Base-by-base conservation (phyloP, 2,888 invertebrate species). In the Mechanitis messenoides region DNA sequence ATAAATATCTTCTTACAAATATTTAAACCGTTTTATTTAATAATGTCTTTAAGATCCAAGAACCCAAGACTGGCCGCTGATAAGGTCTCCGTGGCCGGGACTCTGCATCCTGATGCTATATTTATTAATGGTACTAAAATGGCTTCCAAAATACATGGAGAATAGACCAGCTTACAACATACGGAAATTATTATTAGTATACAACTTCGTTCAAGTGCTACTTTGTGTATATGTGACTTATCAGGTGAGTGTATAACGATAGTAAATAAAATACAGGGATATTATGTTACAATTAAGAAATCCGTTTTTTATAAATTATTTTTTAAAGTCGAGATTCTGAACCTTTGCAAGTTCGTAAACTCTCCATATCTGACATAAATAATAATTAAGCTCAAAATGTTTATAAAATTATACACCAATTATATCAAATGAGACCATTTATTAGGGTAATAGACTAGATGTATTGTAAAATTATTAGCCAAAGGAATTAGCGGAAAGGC, bases 81-180 rank as follows among this genome's bases (percentile, higher is more conserved):
- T 96, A 83, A 81, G 91, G 3, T 91, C 93, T 6, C 94, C 95
- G n/a, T 92, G 93, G 87, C 92, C 93, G 0, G 92, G 93, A 0
- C 59, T 94, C 50, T 71, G 79, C 1, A 81, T 95, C 33, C 82
- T 93, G 38, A 74, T 81, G 0, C 66, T 90, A 0, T 96, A 96
- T 78, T 83, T 96, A 57, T 81, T 92, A 63, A 87, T 93, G 62
- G 93, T 96, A 12, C 88, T 91, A 63, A 89, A 91, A 63, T 85
- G 93, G 74, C 94, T 96, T 0, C 96, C 96, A 0, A 85, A 87
- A 50, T 89, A 92, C 73, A 96, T 96, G 95, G 88, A 87, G 63
- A 87, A 92, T 59, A 88, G 93, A 33, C 83, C 90, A 54, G 92
- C 95, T 0, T 92, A 92, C 71, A 91, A 94, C 57, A 78, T 95